Evolutionary conservation across 2,888 invertebrate genomes (phyloP).

Genomic region (Temnothorax ravouxi): DNA sequence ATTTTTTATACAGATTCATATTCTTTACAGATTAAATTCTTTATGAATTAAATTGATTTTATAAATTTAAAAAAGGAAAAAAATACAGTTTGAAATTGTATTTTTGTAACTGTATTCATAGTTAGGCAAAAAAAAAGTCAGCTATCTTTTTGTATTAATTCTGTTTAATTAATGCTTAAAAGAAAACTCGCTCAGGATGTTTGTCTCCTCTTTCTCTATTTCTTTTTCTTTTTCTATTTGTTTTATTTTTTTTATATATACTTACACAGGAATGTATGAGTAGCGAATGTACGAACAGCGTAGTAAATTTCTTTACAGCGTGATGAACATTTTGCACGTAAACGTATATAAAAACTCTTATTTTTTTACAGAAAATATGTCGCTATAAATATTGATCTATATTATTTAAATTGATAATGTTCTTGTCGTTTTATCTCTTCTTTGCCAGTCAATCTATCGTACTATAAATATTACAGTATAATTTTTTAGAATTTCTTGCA

Average conservation of each 20-base stretch:
- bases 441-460: neutral
- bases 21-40: neutral
- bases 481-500: neutral
- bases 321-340: neutral
- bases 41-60: neutral
- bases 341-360: neutral
- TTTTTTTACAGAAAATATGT: neutral
- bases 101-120: neutral
- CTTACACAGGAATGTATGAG: neutral
- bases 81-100: neutral
- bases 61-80: neutral
- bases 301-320: neutral
- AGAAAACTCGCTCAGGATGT: neutral
- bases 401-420: neutral
- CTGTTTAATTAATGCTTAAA: neutral
- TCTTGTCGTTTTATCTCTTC: neutral
- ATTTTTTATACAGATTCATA: neutral
- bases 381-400: neutral
- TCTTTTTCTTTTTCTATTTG: neutral
- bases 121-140: neutral
- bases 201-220: neutral
- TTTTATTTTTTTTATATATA: neutral
- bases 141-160: neutral
- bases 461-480: neutral
- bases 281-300: too few relatives aligned